Base-by-base conservation (phyloP, 1,140 invertebrate species). In the Zaprionus tsacasi region DNA sequence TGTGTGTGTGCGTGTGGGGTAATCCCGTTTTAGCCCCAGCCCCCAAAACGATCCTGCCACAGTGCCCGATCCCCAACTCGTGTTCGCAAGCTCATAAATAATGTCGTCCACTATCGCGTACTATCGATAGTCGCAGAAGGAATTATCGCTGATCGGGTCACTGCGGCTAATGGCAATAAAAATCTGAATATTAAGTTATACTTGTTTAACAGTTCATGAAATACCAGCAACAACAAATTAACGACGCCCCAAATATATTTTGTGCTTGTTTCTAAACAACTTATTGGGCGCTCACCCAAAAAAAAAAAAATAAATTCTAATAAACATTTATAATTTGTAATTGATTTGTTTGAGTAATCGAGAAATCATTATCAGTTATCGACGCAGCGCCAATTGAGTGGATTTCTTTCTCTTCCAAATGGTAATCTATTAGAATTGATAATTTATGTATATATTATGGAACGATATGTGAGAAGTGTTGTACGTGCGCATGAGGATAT, bases 301-400 rank as follows among this genome's bases (percentile, higher is more conserved):
- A 50, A 27, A n/a, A 27, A n/a, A 40, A 40, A 40, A 30, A 30
- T 3, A 30, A 30, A 30, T 63, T 54, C 71, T 72, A 86, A 86
- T 86, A 85, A 86, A 81, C 73, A 80, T 85, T 80, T 75, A 75
- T 76, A 77, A 71, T 76, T 82, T 73, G 55, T 73, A 45, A 79
- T 69, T 78, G 78, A 80, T 83, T 69, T 56, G 38, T 64, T 64
- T 52, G 45, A 13, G 15, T 64, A 55, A 65, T 65, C 63, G 4
- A 11, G 27, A 21, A 54, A 38, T 45, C 54, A 48, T 15, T 8
- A 33, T 55, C 33, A 45, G 17, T 13, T 6, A 33, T 30, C 17
- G 21, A 30, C 17, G 21, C 25, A 21, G 21, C 21, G 21, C 21
- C 21, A 21, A 54, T 30, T 54, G 50, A 54, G 10, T 54, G 11